Conservation (phyloP, 2,113 vertebrate genomes). For the Serilophus lunatus region DNA sequence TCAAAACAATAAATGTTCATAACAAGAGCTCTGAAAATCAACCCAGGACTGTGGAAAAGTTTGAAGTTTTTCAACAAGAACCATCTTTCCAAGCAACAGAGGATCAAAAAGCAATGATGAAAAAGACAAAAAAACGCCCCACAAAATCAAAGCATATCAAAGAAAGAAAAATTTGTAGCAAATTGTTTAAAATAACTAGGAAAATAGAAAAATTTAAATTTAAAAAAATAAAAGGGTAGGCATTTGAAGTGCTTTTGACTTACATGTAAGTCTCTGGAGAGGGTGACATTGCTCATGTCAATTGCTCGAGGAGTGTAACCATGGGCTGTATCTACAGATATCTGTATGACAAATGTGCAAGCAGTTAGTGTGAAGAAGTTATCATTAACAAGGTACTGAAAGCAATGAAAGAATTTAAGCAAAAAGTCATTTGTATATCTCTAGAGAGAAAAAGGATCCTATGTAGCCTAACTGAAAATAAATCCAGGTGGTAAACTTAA, state of each 20-base stretch:
- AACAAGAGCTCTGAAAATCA: background rate
- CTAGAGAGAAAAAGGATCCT: background rate
- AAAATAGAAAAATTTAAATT: background rate
- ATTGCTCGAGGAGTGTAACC: conserved; percentile 90
- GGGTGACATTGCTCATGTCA: conserved; percentile 96
- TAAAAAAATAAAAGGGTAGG: background rate
- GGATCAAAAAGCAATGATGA: background rate
- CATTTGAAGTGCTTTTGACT: conserved; percentile 53
- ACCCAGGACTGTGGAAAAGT: background rate
- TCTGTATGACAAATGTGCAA: conserved; percentile 60
- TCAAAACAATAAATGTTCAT: background rate
- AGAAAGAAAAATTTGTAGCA: background rate
- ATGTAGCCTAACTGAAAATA: background rate
- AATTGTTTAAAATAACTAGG: background rate
- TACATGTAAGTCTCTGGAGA: conserved; percentile 92
- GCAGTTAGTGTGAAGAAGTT: background rate
- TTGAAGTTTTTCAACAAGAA: background rate
- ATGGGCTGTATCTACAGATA: conserved; percentile 86
- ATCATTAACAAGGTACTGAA: background rate
- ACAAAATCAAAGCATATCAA: background rate
- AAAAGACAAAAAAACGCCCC: background rate
- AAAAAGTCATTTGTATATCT: background rate
- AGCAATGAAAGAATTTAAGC: background rate
- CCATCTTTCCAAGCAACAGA: background rate
- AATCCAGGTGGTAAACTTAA: background rate